A percentile compares a stretch with the other conserved stretches of the same genome.
Evolutionary conservation across 1,140 invertebrate genomes (phyloP).

Genomic region (Ladona fulva): DNA sequence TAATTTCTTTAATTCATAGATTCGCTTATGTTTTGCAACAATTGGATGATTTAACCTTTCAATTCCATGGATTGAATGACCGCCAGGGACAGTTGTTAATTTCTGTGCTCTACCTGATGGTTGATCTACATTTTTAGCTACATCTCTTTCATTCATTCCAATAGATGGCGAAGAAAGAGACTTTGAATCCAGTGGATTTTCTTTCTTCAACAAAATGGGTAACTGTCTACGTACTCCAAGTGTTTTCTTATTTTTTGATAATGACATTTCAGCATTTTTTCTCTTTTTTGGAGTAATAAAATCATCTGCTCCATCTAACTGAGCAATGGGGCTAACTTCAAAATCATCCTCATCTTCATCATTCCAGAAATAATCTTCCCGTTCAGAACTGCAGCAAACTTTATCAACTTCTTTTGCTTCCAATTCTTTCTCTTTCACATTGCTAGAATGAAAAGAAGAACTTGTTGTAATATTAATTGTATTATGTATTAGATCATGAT

Average conservation of each 20-base stretch:
- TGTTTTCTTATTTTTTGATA: not conserved
- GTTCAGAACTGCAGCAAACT: conserved; percentile 22
- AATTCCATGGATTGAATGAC: too few species aligned
- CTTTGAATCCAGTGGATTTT: not conserved
- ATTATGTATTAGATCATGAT: too few species aligned
- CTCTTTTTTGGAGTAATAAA: conserved; percentile 19
- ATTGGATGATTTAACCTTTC: not conserved
- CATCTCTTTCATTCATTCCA: too few species aligned
- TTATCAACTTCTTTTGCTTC: not conserved
- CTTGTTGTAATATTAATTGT: too few species aligned
- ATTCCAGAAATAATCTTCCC: conserved; percentile 36
- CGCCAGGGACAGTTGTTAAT: too few species aligned
- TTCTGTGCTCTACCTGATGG: too few species aligned
- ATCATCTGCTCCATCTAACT: conserved; percentile 26
- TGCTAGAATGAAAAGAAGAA: not conserved
- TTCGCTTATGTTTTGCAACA: not conserved
- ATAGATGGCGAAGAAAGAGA: too few species aligned
- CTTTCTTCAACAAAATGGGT: conserved; percentile 28
- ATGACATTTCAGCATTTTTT: conserved; percentile 1
- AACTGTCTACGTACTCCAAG: not conserved
- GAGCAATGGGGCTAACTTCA: conserved; percentile 31
- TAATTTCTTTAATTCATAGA: not conserved
- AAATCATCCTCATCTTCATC: conserved; percentile 32
- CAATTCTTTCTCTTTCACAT: not conserved
- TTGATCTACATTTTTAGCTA: too few species aligned